Evolutionary conservation across 2,113 vertebrate species (phyloP).

Genomic region (Sinocyclocheilus maitianheensis): DNA sequence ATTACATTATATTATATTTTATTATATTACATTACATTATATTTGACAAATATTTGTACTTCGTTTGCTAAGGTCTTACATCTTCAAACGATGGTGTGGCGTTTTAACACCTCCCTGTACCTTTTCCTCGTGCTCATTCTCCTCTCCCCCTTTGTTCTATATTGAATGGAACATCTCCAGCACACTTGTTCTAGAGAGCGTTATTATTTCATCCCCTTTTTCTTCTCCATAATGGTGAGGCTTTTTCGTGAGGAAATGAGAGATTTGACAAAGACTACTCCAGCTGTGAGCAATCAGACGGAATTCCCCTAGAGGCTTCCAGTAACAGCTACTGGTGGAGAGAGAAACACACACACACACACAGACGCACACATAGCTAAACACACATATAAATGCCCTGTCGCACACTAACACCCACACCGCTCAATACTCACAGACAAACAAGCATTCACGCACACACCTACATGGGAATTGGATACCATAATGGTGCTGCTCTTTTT

Average conservation of each 20-base stretch:
- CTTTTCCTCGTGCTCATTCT: background rate
- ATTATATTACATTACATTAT: too few relatives aligned
- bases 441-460: conserved; percentile 34
- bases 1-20: background rate
- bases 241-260: conserved; percentile 39
- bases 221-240: conserved; percentile 38
- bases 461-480: conserved; percentile 22
- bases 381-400: conserved; percentile 47
- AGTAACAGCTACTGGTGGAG: conserved; percentile 27
- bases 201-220: conserved; percentile 38
- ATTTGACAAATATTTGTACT: background rate
- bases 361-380: background rate
- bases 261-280: conserved; percentile 45
- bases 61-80: background rate
- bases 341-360: conserved; percentile 35
- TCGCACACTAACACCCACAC: conserved; percentile 30
- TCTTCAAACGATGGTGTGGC: background rate
- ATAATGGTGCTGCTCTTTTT: conserved; percentile 19
- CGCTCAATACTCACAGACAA: conserved; percentile 28
- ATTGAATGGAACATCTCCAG: conserved; percentile 21
- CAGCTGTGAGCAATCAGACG: conserved; percentile 52
- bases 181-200: background rate
- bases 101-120: background rate
- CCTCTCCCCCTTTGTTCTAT: conserved; percentile 29
- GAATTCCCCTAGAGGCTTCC: conserved; percentile 43